Evolutionary conservation across 2,113 vertebrate genomes (phyloP).

Genomic region (Malurus alboscapulatus): DNA sequence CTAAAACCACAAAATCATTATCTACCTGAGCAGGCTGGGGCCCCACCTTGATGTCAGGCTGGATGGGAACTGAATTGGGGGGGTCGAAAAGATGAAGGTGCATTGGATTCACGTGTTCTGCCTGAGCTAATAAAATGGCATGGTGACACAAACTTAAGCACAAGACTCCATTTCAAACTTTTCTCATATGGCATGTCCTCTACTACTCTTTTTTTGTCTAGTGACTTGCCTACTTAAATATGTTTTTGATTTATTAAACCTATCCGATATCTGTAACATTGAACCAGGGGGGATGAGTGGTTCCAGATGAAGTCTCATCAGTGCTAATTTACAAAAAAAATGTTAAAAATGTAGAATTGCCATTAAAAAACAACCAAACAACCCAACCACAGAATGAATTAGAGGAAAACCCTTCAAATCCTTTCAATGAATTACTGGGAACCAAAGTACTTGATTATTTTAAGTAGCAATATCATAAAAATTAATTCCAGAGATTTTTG

Average conservation of each 20-base stretch:
- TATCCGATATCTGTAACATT: background rate
- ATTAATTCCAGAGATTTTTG: background rate
- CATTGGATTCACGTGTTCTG: background rate
- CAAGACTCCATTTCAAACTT: background rate
- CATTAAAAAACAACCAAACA: background rate
- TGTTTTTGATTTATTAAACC: background rate
- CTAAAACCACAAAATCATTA: rapidly evolving
- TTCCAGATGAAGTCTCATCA: background rate
- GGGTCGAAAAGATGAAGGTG: background rate
- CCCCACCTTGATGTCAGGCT: background rate
- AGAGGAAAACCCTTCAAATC: background rate
- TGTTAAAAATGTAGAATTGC: background rate
- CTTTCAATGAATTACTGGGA: background rate
- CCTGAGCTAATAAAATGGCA: background rate
- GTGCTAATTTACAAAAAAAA: background rate
- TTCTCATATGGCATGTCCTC: background rate
- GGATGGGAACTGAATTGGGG: rapidly evolving
- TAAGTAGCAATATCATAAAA: background rate
- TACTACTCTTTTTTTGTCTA: background rate
- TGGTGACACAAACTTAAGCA: background rate
- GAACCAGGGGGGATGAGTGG: background rate
- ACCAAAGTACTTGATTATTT: background rate
- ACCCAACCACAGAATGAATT: background rate
- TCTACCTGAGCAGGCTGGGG: background rate
- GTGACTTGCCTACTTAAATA: background rate